Evolutionary conservation across 2,113 vertebrate species (phyloP).

Genomic region (Neogale vison): DNA sequence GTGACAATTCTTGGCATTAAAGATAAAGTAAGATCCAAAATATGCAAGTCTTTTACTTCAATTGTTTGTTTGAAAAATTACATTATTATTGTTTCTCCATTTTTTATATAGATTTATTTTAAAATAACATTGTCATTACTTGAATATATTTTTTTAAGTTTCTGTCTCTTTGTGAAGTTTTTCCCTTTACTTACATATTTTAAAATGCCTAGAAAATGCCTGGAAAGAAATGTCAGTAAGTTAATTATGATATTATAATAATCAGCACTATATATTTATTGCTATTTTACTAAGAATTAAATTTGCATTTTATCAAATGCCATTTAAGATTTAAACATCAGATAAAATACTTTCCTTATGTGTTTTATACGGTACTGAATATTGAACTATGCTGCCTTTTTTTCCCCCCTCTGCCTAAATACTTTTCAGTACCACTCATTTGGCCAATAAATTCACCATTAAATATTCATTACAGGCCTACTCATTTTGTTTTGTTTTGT

Average conservation of each 20-base stretch:
- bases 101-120: neutral
- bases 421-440: neutral
- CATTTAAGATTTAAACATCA: neutral
- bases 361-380: neutral
- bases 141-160: neutral
- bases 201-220: neutral
- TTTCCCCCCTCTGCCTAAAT: neutral
- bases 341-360: neutral
- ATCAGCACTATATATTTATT: neutral
- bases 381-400: neutral
- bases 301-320: neutral
- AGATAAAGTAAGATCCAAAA: neutral
- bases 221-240: neutral
- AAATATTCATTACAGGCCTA: neutral
- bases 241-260: neutral
- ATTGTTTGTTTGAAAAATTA: neutral
- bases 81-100: neutral
- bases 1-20: neutral
- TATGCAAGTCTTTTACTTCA: neutral
- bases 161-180: rapidly evolving
- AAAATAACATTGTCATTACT: neutral
- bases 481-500: neutral
- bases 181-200: neutral
- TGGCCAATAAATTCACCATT: neutral
- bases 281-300: neutral